Conservation (phyloP, 2,113 vertebrate genomes). For the Lampris megalopsis region DNA sequence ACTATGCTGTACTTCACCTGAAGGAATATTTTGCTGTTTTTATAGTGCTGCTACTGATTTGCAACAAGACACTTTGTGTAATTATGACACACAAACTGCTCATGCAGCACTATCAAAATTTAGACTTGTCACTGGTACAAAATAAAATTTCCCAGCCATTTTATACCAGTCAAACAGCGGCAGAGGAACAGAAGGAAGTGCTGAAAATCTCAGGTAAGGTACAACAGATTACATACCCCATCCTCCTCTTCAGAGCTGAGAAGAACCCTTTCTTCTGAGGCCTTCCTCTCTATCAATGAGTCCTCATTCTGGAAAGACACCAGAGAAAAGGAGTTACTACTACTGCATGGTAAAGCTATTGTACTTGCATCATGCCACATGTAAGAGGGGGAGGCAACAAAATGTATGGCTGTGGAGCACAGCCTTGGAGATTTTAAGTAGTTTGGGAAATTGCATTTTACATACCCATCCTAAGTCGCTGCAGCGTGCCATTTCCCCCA, state of each 20-base stretch:
- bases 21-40: no score
- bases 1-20: no score
- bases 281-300: neutral
- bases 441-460: no score
- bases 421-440: no score
- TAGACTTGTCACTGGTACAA: neutral
- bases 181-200: neutral
- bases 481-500: no score
- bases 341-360: neutral
- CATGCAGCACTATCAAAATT: neutral
- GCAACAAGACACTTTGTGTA: neutral
- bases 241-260: slow-evolving; percentile 1
- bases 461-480: no score
- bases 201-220: neutral
- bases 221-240: no score
- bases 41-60: no score
- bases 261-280: neutral
- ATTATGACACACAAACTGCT: neutral
- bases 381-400: no score
- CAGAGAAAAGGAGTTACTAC: neutral
- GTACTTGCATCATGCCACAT: neutral
- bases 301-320: no score
- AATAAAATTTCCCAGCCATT: neutral
- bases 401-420: no score
- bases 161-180: neutral